Conservation (phyloP, 2,113 vertebrate species). For the Pseudorasbora parva region DNA sequence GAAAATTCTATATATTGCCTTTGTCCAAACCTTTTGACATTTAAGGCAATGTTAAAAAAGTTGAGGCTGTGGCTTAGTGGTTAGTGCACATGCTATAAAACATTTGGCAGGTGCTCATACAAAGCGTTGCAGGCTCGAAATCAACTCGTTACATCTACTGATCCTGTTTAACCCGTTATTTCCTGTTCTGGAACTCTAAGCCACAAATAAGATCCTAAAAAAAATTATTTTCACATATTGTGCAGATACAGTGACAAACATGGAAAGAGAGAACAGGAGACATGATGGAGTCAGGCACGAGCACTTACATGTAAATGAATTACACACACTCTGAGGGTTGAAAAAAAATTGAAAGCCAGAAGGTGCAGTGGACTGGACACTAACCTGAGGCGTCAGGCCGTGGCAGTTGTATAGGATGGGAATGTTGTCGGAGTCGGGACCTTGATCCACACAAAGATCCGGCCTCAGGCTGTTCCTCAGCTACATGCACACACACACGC, state of each 20-base stretch:
- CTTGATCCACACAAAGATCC: slow-evolving; percentile 94
- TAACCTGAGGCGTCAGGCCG: slow-evolving; percentile 93
- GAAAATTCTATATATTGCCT: no score
- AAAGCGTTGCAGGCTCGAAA: no score
- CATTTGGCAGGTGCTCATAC: no score
- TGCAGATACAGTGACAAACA: neutral
- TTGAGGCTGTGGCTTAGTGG: no score
- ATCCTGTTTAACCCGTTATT: neutral
- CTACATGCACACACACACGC: slow-evolving; percentile 68
- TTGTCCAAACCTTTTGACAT: no score
- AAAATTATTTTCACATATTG: neutral
- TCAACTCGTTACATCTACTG: neutral
- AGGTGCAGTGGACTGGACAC: slow-evolving; percentile 59
- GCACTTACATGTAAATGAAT: neutral
- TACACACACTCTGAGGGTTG: neutral
- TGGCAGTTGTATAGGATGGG: slow-evolving; percentile 95
- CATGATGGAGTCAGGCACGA: neutral
- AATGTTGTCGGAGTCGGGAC: slow-evolving; percentile 89
- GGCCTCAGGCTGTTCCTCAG: slow-evolving; percentile 90
- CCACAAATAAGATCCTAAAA: neutral
- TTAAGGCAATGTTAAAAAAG: no score
- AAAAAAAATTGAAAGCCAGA: neutral
- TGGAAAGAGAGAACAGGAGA: neutral
- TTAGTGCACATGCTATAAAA: no score
- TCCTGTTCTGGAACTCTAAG: neutral